Evolutionary conservation across 2,797 vertebrate genomes (phyloP), one percentile per base, ranked within the genome.

Genomic region (Erethizon dorsatum): DNA sequence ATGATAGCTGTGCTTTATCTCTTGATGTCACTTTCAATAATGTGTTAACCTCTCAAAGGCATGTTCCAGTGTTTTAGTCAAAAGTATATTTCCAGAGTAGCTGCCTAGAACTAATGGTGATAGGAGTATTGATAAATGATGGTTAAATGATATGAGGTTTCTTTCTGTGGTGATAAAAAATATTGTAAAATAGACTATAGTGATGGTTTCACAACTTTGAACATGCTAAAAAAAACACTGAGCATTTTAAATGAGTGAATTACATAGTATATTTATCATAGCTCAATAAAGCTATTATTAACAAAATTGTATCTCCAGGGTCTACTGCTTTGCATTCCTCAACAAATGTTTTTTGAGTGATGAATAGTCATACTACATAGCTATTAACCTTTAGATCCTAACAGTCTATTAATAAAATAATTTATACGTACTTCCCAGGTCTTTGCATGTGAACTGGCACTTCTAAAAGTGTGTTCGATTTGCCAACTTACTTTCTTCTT

Each of bases 381-480:
- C 33, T 89, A 97, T 96, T 92, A 96, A 91, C 50, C 61, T 91
- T 95, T 63, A 94, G 65, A 96, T 92, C 57, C 61, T 78, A 57
- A 88, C 45, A 92, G 26, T 84, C 80, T 93, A 77, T 82, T 94
- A 73, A 94, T 54, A 79, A 59, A 94, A 93, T 20, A 61, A 28
- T 63, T 67, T 88, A 12, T 88, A 77, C 1, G 1, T 63, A 92
- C 59, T 94, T 93, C 41, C 41, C 41, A 82, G 50, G 80, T 78
- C 47, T 91, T 88, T 91, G 45, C 63, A 82, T 90, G 52, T 14
- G 15, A 95, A 88, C 28, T 92, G 73, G 88, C 65, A 96, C 84
- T 83, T 90, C 37, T 57, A 85, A 91, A 95, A 95, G 33, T 79
- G 33, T 77, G 31, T 57, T 83, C 92, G 45, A 61, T 65, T 95